Evolutionary conservation across 1,140 invertebrate genomes (phyloP), one percentile per base, ranked within the genome.

Genomic region (Anadara kagoshimensis): DNA sequence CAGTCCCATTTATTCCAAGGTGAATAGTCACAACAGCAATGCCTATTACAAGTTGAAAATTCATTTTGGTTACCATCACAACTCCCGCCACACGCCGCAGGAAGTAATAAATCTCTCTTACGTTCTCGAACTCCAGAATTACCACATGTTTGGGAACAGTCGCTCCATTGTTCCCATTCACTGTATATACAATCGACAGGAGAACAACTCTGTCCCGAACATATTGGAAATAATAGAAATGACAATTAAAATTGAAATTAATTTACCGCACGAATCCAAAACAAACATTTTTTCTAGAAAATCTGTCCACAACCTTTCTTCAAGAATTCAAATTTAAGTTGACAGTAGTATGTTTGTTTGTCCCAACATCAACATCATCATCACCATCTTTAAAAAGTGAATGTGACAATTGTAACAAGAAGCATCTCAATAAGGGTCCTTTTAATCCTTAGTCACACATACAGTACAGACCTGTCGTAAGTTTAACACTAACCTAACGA

Each of bases 1-100:
- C 44, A 78, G 75, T 79, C 1, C 29, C 24, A 16, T 51, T 64
- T 36, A 67, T 74, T 29, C 36, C 57, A 57, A 78, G 79, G 26
- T 82, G 68, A 26, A 69, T 22, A 16, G 80, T 36, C 54, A 20
- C 62, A 69, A 65, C 80, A 82, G 22, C 78, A 77, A 26, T 72
- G 45, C 36, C 69, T 63, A 61, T 74, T 79, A 59, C 80, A 82
- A 7, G 58, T 49, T 22, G 63, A 61, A 5, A 59, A 62, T 61
- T 77, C 68, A 14, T 43, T 72, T 12, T 24, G 47, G 5, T 68
- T 62, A 5, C 62, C 18, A 54, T 43, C n/a, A 63, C 80, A 79
- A n/a, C 22, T 68, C 5, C 78, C 75, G 1, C 69, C 68, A 44
- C 80, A 82, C 8, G 36, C 18, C 8, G 59, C 75, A 16, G 54